These are phyloP conservation scores for Myotis pilosus DNA, from an alignment of 2,797 vertebrate species.

Conservation along the genomic window DNA sequence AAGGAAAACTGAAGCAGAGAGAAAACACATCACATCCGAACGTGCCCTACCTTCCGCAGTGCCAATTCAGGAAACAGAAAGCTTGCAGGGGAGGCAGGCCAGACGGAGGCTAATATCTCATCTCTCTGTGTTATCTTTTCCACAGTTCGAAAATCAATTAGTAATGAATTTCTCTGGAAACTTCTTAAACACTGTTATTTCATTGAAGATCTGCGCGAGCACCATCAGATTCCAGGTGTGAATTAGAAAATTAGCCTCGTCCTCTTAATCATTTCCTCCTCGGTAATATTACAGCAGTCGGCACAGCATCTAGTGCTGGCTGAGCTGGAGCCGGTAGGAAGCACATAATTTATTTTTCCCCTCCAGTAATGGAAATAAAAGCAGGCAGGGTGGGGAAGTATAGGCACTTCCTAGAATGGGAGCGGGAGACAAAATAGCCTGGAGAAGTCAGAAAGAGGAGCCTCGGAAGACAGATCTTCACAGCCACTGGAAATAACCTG, in stretches of 20 bases:
- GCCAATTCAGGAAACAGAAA: conserved; percentile 67
- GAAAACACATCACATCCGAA: neutral
- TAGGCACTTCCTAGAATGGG: neutral
- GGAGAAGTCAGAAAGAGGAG: neutral
- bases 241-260: conserved; percentile 82
- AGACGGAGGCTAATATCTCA: conserved; percentile 67
- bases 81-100: conserved; percentile 56
- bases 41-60: conserved; percentile 43
- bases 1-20: conserved; percentile 58
- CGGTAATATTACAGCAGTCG: conserved; percentile 64
- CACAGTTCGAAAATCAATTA: conserved; percentile 87
- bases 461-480: neutral
- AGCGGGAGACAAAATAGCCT: conserved; percentile 46
- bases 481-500: neutral
- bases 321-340: conserved; percentile 61
- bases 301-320: conserved; percentile 44
- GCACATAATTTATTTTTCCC: conserved; percentile 36
- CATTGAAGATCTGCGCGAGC: conserved; percentile 81
- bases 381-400: conserved; percentile 34
- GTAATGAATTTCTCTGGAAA: conserved; percentile 82
- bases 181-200: conserved; percentile 85
- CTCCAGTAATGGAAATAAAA: neutral
- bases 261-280: conserved; percentile 79
- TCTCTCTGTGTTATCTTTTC: conserved; percentile 77
- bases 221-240: conserved; percentile 83